Evolutionary conservation across 2,797 vertebrate species (phyloP).

Genomic region (Mallotus villosus): DNA sequence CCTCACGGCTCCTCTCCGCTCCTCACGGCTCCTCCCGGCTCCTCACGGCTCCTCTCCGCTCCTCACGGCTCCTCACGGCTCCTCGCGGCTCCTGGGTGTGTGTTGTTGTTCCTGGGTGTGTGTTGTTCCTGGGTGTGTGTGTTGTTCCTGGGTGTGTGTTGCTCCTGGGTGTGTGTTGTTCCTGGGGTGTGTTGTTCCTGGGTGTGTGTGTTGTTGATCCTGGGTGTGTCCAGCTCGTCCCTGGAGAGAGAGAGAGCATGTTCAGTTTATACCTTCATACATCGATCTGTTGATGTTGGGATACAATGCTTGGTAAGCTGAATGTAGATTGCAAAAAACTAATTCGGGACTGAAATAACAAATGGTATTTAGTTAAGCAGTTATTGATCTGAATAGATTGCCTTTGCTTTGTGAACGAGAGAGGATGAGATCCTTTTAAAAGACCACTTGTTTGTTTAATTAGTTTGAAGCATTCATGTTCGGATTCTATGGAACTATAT

Average conservation of each 20-base stretch:
- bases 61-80: no score
- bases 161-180: no score
- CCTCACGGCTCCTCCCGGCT: no score
- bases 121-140: no score
- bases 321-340: constrained; percentile 28
- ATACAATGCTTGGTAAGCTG: background rate
- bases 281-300: background rate
- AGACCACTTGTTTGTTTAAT: constrained; percentile 26
- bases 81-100: no score
- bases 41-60: no score
- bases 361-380: constrained; percentile 11
- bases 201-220: no score
- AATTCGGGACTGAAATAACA: constrained; percentile 2
- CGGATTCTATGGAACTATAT: constrained; percentile 20
- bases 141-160: no score
- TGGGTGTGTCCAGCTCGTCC: background rate
- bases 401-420: background rate
- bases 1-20: no score
- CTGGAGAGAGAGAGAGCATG: background rate
- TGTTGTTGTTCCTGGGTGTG: no score
- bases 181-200: no score
- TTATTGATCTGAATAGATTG: background rate
- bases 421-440: constrained; percentile 1
- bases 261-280: background rate
- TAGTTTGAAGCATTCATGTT: constrained; percentile 21